Percentiles rank a stretch among this genome's conserved stretches.
phyloP scores from a whole-genome alignment of 2,797 vertebrate species.

The Malurus leucopterus region DNA sequence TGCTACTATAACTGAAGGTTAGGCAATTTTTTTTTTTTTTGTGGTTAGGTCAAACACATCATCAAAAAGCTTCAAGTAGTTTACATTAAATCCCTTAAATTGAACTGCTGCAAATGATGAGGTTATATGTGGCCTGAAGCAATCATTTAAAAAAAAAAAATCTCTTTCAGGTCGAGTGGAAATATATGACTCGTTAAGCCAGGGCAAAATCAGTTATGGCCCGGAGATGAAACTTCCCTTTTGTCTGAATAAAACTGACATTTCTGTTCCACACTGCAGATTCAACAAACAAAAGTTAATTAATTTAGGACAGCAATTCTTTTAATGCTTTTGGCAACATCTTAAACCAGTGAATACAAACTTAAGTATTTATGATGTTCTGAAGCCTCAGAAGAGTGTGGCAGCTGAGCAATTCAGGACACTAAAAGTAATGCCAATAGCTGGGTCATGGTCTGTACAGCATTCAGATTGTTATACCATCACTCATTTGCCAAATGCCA shows the following conservation, averaged over 20 bases:
- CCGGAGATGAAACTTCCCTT: constrained; percentile 52
- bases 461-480: neutral
- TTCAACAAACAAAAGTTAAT: constrained; percentile 48
- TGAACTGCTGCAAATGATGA: constrained; percentile 13
- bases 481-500: neutral
- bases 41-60: constrained; percentile 16
- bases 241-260: constrained; percentile 53
- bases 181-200: constrained; percentile 49
- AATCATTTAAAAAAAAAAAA: neutral
- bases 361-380: neutral
- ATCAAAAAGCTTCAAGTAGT: constrained; percentile 33
- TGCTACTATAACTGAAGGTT: neutral
- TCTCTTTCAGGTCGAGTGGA: constrained; percentile 47
- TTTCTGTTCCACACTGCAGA: constrained; percentile 46
- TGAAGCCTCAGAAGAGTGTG: neutral
- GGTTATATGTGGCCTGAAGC: constrained; percentile 41
- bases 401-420: neutral
- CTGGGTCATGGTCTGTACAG: neutral
- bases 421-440: neutral
- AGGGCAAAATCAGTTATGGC: constrained; percentile 65
- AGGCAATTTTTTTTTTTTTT: neutral
- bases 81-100: constrained; percentile 39
- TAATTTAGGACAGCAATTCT: constrained; percentile 33
- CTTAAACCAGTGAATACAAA: neutral
- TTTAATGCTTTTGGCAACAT: constrained; percentile 30